Percentiles rank a stretch among this genome's conserved stretches.
phyloP scores from a whole-genome alignment of 1,140 invertebrate species.

The Tetragonula clypearis region DNA sequence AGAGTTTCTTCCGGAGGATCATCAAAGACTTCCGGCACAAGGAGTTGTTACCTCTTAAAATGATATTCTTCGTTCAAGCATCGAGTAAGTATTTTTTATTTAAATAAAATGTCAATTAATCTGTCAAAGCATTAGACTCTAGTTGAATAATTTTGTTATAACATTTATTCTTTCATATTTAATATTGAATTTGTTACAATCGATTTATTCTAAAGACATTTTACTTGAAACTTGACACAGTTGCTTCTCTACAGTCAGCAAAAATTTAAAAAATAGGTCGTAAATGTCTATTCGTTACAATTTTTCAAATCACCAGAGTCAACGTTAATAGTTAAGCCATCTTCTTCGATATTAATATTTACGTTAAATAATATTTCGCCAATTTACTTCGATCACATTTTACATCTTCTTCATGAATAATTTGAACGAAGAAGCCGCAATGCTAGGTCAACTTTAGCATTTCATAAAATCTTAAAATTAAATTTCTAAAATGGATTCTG shows the following conservation, averaged over 20 bases:
- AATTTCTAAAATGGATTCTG: background rate
- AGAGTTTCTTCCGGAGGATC: slow-evolving; percentile 85
- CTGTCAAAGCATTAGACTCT: too few species aligned
- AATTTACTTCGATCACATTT: background rate
- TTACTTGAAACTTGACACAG: background rate
- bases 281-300: background rate
- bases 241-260: background rate
- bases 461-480: background rate
- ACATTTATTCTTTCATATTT: background rate
- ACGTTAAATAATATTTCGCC: background rate
- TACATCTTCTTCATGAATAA: background rate
- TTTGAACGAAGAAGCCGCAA: background rate
- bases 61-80: slow-evolving; percentile 89
- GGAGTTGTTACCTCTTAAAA: slow-evolving; percentile 87
- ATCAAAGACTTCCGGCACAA: slow-evolving; percentile 87
- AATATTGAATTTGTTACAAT: background rate
- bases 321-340: background rate
- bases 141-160: too few species aligned
- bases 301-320: too few species aligned
- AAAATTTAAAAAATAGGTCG: background rate
- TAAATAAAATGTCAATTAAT: background rate
- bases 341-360: background rate
- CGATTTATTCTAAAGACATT: background rate
- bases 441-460: background rate
- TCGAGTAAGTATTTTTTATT: slow-evolving; percentile 85